Conservation (phyloP, 2,797 vertebrate species). For the Syngnathus rostellatus region DNA sequence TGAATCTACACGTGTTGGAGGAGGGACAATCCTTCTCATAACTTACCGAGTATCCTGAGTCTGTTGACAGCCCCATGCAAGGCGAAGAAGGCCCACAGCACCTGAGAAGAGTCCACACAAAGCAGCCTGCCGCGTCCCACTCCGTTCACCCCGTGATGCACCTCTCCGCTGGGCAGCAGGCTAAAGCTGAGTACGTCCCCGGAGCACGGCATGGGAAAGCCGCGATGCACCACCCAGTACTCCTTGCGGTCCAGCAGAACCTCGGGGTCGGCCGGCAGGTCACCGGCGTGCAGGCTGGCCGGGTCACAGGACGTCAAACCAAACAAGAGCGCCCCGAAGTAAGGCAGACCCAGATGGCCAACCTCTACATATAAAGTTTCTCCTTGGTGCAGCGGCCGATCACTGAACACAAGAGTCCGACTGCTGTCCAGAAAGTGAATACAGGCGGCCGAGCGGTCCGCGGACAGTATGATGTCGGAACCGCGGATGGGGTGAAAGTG, state of each 20-base stretch:
- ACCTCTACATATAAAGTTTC: slow-evolving; percentile 92
- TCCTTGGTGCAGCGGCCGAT: slow-evolving; percentile 83
- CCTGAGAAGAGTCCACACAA: slow-evolving; percentile 91
- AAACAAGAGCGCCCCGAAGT: slow-evolving; percentile 84
- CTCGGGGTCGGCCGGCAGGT: slow-evolving; percentile 88
- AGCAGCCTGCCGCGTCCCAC: slow-evolving; percentile 82
- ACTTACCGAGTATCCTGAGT: slow-evolving; percentile 89
- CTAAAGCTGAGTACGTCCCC: slow-evolving; percentile 92
- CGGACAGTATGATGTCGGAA: slow-evolving; percentile 84
- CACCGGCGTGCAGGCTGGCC: slow-evolving; percentile 77
- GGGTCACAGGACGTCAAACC: slow-evolving; percentile 97
- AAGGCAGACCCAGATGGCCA: slow-evolving; percentile 84
- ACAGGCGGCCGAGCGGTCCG: slow-evolving; percentile 84
- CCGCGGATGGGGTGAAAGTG: slow-evolving; percentile 89
- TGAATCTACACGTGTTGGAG: too few species aligned
- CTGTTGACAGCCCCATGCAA: slow-evolving; percentile 90
- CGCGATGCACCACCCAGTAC: slow-evolving; percentile 95
- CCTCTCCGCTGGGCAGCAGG: slow-evolving; percentile 84
- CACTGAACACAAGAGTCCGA: slow-evolving; percentile 88
- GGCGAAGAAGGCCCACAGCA: slow-evolving; percentile 93
- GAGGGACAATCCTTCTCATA: too few species aligned
- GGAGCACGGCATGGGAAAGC: slow-evolving; percentile 78
- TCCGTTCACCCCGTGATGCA: slow-evolving; percentile 88
- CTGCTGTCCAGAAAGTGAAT: slow-evolving; percentile 89
- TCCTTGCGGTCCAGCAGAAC: slow-evolving; percentile 94